A percentile compares a stretch with the other conserved stretches of the same genome.
These are phyloP conservation scores for Holocentrus rufus DNA, from an alignment of 2,797 vertebrate species.

Conservation along the genomic window DNA sequence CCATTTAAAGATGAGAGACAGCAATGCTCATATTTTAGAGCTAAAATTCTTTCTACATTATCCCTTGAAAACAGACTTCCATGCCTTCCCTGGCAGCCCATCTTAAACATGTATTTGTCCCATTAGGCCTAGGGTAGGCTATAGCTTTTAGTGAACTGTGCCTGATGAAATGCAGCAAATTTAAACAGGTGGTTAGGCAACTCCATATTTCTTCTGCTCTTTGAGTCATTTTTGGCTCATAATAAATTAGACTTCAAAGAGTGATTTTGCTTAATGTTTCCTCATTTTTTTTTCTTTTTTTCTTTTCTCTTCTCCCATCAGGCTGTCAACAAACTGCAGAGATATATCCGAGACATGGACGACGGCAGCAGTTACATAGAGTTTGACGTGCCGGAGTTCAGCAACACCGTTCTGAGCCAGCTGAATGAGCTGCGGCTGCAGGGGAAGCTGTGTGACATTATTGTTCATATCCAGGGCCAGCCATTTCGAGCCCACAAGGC, in stretches of 20 bases:
- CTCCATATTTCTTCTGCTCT: background rate
- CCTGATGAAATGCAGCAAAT: background rate
- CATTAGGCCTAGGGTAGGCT: background rate
- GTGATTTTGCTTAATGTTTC: background rate
- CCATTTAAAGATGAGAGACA: background rate
- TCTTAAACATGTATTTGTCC: too few relatives aligned
- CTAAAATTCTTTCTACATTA: too few relatives aligned
- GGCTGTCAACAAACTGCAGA: conserved; percentile 81
- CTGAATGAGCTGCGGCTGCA: conserved; percentile 96
- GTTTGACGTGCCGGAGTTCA: conserved; percentile 99
- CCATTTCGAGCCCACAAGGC: conserved; percentile 98
- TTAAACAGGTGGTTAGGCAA: background rate
- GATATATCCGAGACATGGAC: conserved; percentile 93
- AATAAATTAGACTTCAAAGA: background rate
- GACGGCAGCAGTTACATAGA: conserved; percentile 98
- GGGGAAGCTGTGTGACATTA: conserved; percentile 98
- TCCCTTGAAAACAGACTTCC: too few relatives aligned
- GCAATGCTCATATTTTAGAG: background rate
- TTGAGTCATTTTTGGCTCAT: background rate
- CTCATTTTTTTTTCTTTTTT: background rate
- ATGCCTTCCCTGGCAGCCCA: too few relatives aligned
- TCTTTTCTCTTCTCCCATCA: conserved; percentile 56
- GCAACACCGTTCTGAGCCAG: conserved; percentile 96
- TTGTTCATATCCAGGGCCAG: conserved; percentile 98
- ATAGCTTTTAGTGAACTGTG: background rate